Evolutionary conservation across 1,140 invertebrate genomes (phyloP), one percentile per base, ranked within the genome.

Genomic region (Sminthurinus signatus): DNA sequence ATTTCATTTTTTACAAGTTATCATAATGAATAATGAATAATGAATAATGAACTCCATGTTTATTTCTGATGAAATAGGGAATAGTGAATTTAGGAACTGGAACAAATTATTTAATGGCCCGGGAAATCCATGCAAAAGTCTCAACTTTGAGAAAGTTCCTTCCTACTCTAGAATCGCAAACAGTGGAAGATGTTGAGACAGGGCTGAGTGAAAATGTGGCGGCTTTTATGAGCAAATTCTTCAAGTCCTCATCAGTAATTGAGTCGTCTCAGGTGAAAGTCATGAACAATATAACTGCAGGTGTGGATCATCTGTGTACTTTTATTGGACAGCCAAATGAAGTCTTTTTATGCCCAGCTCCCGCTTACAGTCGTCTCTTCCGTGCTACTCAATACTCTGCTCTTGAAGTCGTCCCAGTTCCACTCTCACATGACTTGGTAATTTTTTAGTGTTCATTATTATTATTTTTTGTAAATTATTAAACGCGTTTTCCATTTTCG

Each of bases 81-180:
- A 19, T 50, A 10, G 58, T 60, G 1, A 60, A 60, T 60, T 32
- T 60, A n/a, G 58, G 58, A 8, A 60, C 23, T 25, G 58, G 39
- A 19, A 50, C 58, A 29, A 60, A 60, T 32, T 60, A 60, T 28
- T 23, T 60, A 1, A 60, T 60, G 58, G 21, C 48, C 10, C 31
- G 42, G 10, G 58, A 60, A 60, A 44, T 60, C 2, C 1, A 19
- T 4, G 43, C 21, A n/a, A 50, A 32, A 29, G 17, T 60, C 25
- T 23, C 25, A 8, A 8, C 3, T 8, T n/a, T 52, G 15, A 27
- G 50, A 28, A 3, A 4, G 12, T 8, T 28, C 5, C 23, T 27
- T 27, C 12, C n/a, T 4, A 17, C 10, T 2, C 3, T 4, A 3
- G 50, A 28, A 25, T 2, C 50, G 23, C 3, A 28, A 4, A n/a